Evolutionary conservation across 2,888 invertebrate species (phyloP), one percentile per base, ranked within the genome.

Genomic region (Pheosia tremula): DNA sequence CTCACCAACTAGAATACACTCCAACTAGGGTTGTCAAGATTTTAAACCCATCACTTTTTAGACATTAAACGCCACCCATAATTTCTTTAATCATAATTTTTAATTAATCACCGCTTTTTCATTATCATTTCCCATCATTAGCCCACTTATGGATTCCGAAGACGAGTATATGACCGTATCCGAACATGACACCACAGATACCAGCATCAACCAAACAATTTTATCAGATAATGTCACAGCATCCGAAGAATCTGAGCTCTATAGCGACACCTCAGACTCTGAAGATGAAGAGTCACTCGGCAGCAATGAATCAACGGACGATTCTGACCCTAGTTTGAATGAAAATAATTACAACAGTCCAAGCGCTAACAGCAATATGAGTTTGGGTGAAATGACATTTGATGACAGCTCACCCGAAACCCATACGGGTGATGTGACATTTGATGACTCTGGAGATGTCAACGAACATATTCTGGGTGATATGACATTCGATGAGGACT

Each of bases 181-280:
- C 0, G 90, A 87, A 63, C 70, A 85, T 58, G 89, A 80, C 10
- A 91, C 91, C 0, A 75, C 86, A 0, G 91, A 92, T 59, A 91
- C 90, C 0, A 90, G 89, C 53, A 79, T 90, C 1, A 5, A 76
- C 24, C 60, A 68, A 4, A 53, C 59, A 57, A 11, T 43, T 47
- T 11, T 37, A 50, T 38, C 54, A 3, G 45, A 45, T 3, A 10
- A 60, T 50, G 53, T 61, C 24, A 50, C 59, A 0, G 59, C 59
- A 0, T 53, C 57, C 11, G 62, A 67, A 47, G 55, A 38, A 49
- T n/a, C 39, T 36, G 57, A 65, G 10, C 10, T 5, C 11, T 54
- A 59, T 41, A 50, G 61, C 2, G 41, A 52, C 7, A 52, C 58
- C 6, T 49, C 53, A 7, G 58, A 61, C 8, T 43, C 58, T 13